These are phyloP conservation scores for Esox niger DNA, from an alignment of 2,113 vertebrate genomes.

Conservation along the genomic window DNA sequence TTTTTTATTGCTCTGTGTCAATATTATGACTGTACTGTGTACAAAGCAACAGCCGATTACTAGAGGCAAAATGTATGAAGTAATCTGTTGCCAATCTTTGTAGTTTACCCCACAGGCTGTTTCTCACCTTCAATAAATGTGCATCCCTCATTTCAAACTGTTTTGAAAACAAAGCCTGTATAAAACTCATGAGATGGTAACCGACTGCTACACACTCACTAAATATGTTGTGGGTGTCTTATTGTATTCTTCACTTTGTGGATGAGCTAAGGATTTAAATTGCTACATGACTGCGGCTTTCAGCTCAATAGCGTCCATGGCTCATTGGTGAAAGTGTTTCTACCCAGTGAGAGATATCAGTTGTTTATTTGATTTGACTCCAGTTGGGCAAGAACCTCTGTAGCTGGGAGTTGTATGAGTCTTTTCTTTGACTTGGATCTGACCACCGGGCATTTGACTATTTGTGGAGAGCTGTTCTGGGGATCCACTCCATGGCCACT, in stretches of 20 bases:
- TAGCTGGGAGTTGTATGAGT: conserved; percentile 24
- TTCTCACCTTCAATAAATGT: conserved; percentile 49
- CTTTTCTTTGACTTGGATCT: conserved; percentile 48
- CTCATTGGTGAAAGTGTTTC: no score
- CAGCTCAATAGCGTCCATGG: no score
- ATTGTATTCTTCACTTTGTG: no score
- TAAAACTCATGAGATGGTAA: no score
- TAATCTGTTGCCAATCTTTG: conserved; percentile 55
- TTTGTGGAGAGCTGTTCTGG: conserved; percentile 55
- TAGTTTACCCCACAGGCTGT: conserved; percentile 38
- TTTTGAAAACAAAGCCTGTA: conserved; percentile 18
- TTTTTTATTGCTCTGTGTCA: conserved; percentile 55
- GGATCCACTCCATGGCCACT: conserved; percentile 45
- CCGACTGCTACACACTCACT: no score
- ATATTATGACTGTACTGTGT: conserved; percentile 61
- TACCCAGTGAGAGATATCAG: no score
- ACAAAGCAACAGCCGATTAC: conserved; percentile 60
- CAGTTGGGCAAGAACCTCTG: conserved; percentile 24
- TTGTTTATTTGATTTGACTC: conserved; percentile 8
- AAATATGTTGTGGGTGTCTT: no score
- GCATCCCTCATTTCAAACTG: conserved; percentile 45
- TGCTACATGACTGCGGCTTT: no score
- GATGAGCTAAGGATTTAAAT: no score
- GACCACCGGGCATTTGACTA: conserved; percentile 74
- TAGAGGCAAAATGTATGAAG: conserved; percentile 54